Evolutionary conservation across 2,888 invertebrate genomes (phyloP), one percentile per base, ranked within the genome.

Genomic region (Tuberolachnus salignus): DNA sequence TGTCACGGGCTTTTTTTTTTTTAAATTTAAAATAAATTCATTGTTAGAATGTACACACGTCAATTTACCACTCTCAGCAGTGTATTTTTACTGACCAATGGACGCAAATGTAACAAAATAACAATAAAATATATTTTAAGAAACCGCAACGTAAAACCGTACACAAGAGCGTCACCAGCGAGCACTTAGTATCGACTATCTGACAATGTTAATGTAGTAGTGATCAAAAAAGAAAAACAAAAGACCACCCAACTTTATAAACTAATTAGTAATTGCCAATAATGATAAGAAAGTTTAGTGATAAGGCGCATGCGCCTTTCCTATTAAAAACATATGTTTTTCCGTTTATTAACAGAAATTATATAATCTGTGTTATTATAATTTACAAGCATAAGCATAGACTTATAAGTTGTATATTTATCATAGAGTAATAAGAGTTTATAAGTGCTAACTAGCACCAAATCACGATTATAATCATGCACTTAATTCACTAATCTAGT

Each of bases 291-390:
- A 3, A 42, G 57, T 55, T 13, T n/a, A n/a, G 14, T 67, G 80
- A 61, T 74, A 67, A 74, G 16, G 42, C 73, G 81, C 70, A 59
- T 66, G 71, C 71, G 72, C 71, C 46, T 57, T 74, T 71, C 0
- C 14, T 70, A 8, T 44, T 53, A 19, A 8, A 53, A 73, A 53
- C 73, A 73, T 63, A 42, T 73, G 73, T 51, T 73, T 73, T 63
- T 51, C 16, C 3, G 14, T 49, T 51, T 51, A n/a, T n/a, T n/a
- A n/a, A n/a, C n/a, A n/a, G n/a, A n/a, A n/a, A n/a, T n/a, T n/a
- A n/a, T n/a, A n/a, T n/a, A n/a, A n/a, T n/a, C n/a, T n/a, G n/a
- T n/a, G n/a, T n/a, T n/a, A n/a, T n/a, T n/a, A n/a, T n/a, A n/a
- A n/a, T n/a, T n/a, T n/a, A n/a, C n/a, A n/a, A n/a, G n/a, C n/a